Evolutionary conservation across 2,113 vertebrate genomes (phyloP), one percentile per base, ranked within the genome.

Genomic region (Talpa occidentalis): DNA sequence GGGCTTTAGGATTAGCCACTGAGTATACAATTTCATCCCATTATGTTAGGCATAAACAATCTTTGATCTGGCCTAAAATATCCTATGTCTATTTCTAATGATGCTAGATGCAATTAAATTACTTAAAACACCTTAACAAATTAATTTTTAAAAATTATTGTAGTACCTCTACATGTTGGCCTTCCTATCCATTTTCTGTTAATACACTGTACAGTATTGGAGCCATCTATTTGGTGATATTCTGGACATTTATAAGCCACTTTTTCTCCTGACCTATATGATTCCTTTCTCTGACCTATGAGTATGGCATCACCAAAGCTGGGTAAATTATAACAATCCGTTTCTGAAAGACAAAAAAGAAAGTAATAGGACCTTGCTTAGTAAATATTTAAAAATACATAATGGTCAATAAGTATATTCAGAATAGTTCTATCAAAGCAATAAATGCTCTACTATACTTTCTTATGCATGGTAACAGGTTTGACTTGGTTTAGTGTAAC

Each of bases 101-200:
- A 10, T 42, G 2, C 11, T 40, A 9, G 21, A 78, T 4, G 44
- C 3, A 28, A 32, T 85, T 21, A 19, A 64, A 91, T 67, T 62
- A 44, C 22, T 32, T 35, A 66, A 64, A 21, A 67, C 22, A 67
- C 11, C 35, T 66, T 16, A 24, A 67, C n/a, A 62, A 77, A 56
- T 59, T 54, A 3, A 80, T 62, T 62, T 40, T 59, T 47, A 14
- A 6, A 22, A 91, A 28, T 52, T 64, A 22, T 44, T 30, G 49
- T 32, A 9, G 9, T 96, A 96, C 93, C 96, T 97, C n/a, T 96
- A 83, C 94, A 97, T 6, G 0, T 74, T 54, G 83, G 94, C 2
- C 6, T 70, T 79, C 97, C 96, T 49, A 73, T 64, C 95, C 97
- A 97, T 8, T 16, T 78, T 35, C 83, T 26, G 0, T 87, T 93